A percentile compares a stretch with the other conserved stretches of the same genome.
Evolutionary conservation across 2,113 vertebrate genomes (phyloP).

Genomic region (Anarrhichthys ocellatus): DNA sequence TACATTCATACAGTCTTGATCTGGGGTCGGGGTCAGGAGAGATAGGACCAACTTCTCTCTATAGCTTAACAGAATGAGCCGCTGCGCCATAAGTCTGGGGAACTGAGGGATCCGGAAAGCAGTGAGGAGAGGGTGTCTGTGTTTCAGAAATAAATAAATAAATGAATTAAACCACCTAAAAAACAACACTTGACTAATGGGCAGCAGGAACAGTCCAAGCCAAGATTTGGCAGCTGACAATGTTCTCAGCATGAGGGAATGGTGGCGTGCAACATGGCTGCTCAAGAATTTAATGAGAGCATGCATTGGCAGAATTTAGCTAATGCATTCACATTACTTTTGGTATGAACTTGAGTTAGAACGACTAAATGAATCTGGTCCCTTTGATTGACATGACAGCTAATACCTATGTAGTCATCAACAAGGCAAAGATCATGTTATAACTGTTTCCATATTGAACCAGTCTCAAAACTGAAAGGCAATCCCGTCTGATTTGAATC

Average conservation of each 20-base stretch:
- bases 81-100: not conserved
- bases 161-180: not conserved
- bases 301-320: not conserved
- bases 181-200: slow-evolving; percentile 15
- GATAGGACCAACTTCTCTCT: slow-evolving; percentile 14
- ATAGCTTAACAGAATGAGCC: not conserved
- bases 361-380: not conserved
- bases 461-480: not conserved
- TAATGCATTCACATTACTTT: not conserved
- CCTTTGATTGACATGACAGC: not conserved
- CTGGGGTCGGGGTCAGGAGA: slow-evolving; percentile 18
- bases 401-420: not conserved
- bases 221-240: slow-evolving; percentile 34
- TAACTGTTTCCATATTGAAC: not conserved
- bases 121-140: not conserved
- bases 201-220: slow-evolving; percentile 35
- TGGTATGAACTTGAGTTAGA: not conserved
- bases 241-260: slow-evolving; percentile 24
- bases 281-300: not conserved
- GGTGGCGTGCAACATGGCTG: not conserved
- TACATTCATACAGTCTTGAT: slow-evolving; percentile 48
- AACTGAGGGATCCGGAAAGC: not conserved
- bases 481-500: not conserved
- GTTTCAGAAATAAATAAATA: not conserved
- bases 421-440: not conserved